These are phyloP conservation scores for Myodes glareolus DNA, from an alignment of 2,113 vertebrate genomes.

Conservation along the genomic window DNA sequence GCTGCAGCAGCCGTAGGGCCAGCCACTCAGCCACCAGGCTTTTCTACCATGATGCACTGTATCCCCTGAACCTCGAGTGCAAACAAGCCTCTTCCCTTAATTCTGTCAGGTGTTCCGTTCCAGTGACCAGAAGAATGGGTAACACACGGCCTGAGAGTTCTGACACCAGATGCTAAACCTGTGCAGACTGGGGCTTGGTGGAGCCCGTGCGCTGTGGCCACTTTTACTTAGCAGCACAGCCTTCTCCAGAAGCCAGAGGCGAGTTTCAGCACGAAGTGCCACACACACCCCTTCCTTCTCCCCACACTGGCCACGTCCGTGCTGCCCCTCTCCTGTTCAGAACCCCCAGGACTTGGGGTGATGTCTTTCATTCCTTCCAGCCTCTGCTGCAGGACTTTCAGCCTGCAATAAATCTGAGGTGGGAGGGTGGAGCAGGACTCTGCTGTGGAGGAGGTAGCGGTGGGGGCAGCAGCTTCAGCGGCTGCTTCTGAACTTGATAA, in stretches of 20 bases:
- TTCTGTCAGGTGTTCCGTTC: neutral
- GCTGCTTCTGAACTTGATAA: neutral
- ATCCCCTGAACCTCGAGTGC: neutral
- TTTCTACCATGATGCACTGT: neutral
- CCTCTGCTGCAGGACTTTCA: neutral
- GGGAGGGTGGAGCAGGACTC: neutral
- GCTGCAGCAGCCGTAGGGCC: neutral
- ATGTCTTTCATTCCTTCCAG: neutral
- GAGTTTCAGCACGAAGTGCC: neutral
- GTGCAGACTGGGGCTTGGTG: neutral
- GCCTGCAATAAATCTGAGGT: neutral
- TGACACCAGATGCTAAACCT: neutral
- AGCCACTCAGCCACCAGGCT: neutral
- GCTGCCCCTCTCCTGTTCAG: accelerated
- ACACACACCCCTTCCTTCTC: neutral
- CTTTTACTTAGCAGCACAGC: neutral
- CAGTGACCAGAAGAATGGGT: neutral
- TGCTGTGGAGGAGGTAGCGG: neutral
- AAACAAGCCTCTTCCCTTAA: neutral
- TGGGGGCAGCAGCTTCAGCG: neutral
- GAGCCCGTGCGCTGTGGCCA: neutral
- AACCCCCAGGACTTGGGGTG: neutral
- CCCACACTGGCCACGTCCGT: neutral
- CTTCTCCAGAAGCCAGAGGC: neutral
- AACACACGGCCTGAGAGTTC: neutral